Base-by-base conservation (phyloP, 2,113 vertebrate species). In the Gila orcuttii region DNA sequence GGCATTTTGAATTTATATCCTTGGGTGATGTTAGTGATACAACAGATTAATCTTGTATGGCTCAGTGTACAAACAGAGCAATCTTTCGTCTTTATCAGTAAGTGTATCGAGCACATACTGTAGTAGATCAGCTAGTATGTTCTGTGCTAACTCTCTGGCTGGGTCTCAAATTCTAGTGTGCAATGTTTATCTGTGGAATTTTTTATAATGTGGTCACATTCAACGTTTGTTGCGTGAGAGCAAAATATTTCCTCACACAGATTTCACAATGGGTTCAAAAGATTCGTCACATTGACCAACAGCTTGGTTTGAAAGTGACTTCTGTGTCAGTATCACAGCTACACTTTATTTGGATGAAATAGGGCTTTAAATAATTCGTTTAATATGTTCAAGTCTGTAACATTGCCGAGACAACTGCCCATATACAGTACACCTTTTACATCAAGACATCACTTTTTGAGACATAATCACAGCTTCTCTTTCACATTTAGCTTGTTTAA, bases 1-100 rank as follows among this genome's bases (percentile, higher is more conserved):
- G 62, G 62, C 79, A 69, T 52, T 33, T 4, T 31, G 50, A 17
- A 15, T 75, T 75, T 42, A 55, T 77, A 33, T 77, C 75, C 75
- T 77, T 28, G 50, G 45, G 73, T 50, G 73, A 50, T 73, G 69
- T 28, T 25, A 55, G 13, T 21, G 50, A 77, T 55, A 55, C 8
- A 77, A 77, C 28, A 55, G 75, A 55, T 17, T 55, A 55, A 55
- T 77, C 28, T 33, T 10, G 17, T 55, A 31, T 1, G 50, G 45
- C 25, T 50, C 47, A 17, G 71, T 74, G 39, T 74, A 25, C 71
- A 74, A 47, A 74, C 39, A 47, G 6, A 75, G 6, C 23, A 8
- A 8, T 75, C 50, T 28, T 15, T 52, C n/a, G 2, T 52, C 45
- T 77, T 33, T 77, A 77, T 77, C 47, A 55, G 25, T 6, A 55